phyloP scores from a whole-genome alignment of 2,888 invertebrate species.

The Panopea generosa region DNA sequence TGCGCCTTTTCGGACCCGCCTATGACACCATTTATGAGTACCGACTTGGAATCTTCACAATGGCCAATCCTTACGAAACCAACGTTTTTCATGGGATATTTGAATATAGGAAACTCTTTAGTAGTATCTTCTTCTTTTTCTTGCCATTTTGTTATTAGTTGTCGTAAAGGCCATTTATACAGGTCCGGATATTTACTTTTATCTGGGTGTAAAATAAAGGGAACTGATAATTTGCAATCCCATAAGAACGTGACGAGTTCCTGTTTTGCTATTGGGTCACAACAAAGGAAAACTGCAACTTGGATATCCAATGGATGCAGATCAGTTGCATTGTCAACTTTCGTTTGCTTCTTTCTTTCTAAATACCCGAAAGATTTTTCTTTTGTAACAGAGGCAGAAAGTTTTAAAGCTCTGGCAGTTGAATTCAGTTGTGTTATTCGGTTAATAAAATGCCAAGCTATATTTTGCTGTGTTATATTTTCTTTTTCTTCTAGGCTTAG shows the following conservation, averaged over 20 bases:
- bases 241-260: constrained; percentile 17
- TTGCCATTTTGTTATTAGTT: constrained; percentile 3
- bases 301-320: constrained; percentile 22
- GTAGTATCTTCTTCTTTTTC: background rate
- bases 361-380: background rate
- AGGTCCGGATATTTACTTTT: background rate
- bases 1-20: constrained; percentile 30
- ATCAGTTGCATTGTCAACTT: background rate
- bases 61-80: constrained; percentile 14
- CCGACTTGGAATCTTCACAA: constrained; percentile 12
- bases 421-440: constrained; percentile 11
- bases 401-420: constrained; percentile 9
- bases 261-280: constrained; percentile 20
- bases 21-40: constrained; percentile 12
- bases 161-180: constrained; percentile 19
- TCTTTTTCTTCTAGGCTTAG: background rate
- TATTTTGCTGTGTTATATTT: background rate
- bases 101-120: background rate
- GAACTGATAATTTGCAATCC: constrained; percentile 22
- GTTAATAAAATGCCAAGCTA: constrained; percentile 21
- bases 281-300: constrained; percentile 13
- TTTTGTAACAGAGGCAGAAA: background rate
- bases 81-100: background rate
- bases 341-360: background rate
- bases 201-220: constrained; percentile 10